Percentiles rank a stretch among this genome's conserved stretches.
Conservation (phyloP, 2,888 invertebrate genomes). For the Ichneumoninae sp. region DNA sequence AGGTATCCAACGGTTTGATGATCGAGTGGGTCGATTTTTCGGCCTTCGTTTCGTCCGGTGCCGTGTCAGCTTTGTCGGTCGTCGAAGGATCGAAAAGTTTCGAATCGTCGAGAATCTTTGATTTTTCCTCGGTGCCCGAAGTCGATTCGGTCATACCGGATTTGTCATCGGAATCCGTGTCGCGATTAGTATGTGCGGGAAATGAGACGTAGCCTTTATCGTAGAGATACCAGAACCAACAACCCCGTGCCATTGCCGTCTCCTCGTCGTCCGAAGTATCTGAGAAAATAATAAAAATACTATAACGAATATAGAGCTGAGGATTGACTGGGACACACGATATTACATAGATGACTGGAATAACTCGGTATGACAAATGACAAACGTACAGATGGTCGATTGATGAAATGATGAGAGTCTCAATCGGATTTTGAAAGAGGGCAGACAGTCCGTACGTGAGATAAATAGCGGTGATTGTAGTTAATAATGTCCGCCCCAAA, state of each 20-base stretch:
- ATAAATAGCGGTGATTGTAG: no score
- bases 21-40: background rate
- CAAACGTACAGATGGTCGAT: no score
- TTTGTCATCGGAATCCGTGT: background rate
- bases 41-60: background rate
- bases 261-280: constrained; percentile 8
- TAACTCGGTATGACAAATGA: no score
- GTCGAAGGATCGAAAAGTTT: background rate
- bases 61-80: background rate
- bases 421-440: no score
- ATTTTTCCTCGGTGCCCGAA: background rate
- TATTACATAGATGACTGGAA: no score
- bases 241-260: background rate
- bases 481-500: no score
- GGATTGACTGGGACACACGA: no score
- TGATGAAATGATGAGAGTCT: no score
- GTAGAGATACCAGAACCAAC: background rate
- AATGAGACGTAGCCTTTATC: background rate
- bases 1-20: background rate
- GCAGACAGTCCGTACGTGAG: no score
- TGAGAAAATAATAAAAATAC: background rate
- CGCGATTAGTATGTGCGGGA: background rate
- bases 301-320: background rate
- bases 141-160: background rate
- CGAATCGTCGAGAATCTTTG: background rate